Conservation (phyloP, 2,797 vertebrate species). For the Pangasius krempfi region DNA sequence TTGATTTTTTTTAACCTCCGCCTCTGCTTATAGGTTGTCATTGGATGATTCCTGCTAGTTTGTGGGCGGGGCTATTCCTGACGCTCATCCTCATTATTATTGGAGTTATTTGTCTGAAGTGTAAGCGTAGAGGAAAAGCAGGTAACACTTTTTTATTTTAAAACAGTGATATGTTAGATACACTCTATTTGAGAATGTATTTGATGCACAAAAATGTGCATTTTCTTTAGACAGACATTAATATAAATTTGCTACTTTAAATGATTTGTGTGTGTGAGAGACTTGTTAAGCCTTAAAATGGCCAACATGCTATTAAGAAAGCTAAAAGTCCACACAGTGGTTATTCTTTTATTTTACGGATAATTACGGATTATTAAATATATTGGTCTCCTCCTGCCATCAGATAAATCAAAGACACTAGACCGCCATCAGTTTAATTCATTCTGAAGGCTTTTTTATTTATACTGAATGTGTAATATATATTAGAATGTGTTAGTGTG, state of each 20-base stretch:
- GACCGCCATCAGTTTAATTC: not conserved
- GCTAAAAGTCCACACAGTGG: not conserved
- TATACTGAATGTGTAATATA: no score
- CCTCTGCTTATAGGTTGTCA: not conserved
- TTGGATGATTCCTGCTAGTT: slow-evolving; percentile 32
- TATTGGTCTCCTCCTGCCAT: not conserved
- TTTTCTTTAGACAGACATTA: not conserved
- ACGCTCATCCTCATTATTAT: not conserved
- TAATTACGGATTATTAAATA: not conserved
- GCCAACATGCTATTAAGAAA: not conserved
- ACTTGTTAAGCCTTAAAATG: not conserved
- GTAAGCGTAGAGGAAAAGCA: slow-evolving; percentile 4
- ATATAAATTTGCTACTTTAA: not conserved
- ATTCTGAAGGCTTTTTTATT: no score
- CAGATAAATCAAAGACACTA: not conserved
- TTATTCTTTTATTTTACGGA: not conserved
- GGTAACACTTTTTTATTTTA: not conserved
- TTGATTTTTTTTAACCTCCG: not conserved
- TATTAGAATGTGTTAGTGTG: no score
- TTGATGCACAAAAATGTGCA: not conserved
- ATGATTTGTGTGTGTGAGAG: not conserved
- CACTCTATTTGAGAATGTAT: not conserved
- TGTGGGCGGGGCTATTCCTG: slow-evolving; percentile 33
- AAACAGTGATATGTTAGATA: not conserved
- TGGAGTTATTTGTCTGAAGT: not conserved